Evolutionary conservation across 2,888 invertebrate species (phyloP), one percentile per base, ranked within the genome.

Genomic region (Allolobophora icterica): DNA sequence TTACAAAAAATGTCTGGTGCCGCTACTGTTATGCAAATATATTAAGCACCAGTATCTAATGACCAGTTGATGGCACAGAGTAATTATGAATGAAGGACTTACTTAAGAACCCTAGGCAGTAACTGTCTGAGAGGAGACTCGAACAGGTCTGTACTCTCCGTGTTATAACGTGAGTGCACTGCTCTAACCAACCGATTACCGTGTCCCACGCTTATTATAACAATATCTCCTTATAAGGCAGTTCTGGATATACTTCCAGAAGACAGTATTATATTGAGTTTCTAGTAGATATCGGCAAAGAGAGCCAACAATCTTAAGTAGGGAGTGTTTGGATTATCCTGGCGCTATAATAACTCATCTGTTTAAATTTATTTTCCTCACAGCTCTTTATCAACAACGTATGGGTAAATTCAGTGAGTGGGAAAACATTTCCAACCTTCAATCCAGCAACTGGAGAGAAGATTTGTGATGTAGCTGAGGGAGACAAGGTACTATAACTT

Each of bases 371-470:
- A 19, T 38, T 90, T 90, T 83, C n/a, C 58, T 52, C 30, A 11
- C 87, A 96, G 96, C 96, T 99, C 91, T 99, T 99, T 95, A 98
- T 99, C 94, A 98, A 99, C 96, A 99, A 99, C 95, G 98, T 99
- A 95, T 99, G 98, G 97, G 97, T 97, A 94, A 97, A 98, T 94
- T 96, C 98, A 0, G 96, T 96, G 38, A 97, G 97, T 94, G 97
- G 97, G 91, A 98, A 98, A 95, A 98, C 97, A 5, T 99, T 98
- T 95, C 96, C 97, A 38, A 97, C 97, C 17, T 95, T 97, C 93
- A 98, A 99, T 95, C 98, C 99, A 90, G 96, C 97, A 40, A 97
- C 97, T 93, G 95, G 94, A 38, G 92, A 94, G 91, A 93, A 93
- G 34, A 94, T 95, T 21, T 93, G 94, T 92, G 93, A 95, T 34